A percentile compares a stretch with the other conserved stretches of the same genome.
Conservation (phyloP, 1,140 invertebrate genomes). For the Camponotus floridanus region DNA sequence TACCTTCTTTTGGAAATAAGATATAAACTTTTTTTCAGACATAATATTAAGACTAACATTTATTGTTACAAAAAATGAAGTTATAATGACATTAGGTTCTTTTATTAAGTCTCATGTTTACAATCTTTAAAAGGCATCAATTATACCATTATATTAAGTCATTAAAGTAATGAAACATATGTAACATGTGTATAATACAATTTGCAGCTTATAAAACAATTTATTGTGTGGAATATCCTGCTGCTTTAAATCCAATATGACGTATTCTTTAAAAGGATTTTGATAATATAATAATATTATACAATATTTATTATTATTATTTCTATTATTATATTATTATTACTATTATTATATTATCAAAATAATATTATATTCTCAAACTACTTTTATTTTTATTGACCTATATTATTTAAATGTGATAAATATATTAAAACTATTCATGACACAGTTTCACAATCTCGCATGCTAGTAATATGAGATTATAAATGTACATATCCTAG, state of each 20-base stretch:
- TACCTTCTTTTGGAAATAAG: too few species aligned
- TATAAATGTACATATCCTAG: too few species aligned
- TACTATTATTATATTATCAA: too few species aligned
- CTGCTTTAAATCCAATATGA: neutral
- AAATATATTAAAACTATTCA: too few species aligned
- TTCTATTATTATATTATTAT: too few species aligned
- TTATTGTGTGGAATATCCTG: neutral
- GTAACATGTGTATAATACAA: slow-evolving; percentile 2
- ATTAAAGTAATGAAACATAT: neutral
- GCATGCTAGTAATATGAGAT: too few species aligned
- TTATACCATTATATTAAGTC: neutral
- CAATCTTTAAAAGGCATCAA: neutral
- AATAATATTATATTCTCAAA: too few species aligned
- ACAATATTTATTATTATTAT: too few species aligned
- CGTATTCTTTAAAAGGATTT: neutral
- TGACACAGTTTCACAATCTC: too few species aligned
- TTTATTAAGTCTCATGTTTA: neutral
- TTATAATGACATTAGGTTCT: neutral
- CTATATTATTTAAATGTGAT: too few species aligned
- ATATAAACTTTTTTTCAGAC: neutral
- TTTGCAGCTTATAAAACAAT: slow-evolving; percentile 16
- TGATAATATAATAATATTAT: too few species aligned
- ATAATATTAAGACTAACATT: neutral
- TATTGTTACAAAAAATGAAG: neutral
- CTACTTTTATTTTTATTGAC: neutral